phyloP scores from a whole-genome alignment of 2,888 invertebrate genomes.

The Catocala sponsa region DNA sequence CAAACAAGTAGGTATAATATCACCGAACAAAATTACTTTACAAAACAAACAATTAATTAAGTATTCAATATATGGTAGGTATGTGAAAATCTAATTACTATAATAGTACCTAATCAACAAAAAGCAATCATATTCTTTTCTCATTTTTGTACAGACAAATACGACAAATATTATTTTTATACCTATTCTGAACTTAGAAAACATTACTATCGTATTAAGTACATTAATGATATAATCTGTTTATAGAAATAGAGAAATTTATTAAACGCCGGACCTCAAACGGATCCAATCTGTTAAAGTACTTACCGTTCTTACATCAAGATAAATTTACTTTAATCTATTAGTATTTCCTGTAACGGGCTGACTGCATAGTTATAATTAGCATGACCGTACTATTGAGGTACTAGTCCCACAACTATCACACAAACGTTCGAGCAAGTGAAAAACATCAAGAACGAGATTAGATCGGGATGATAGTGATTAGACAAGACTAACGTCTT shows the following conservation, averaged over 20 bases:
- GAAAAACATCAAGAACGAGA: slow-evolving; percentile 61
- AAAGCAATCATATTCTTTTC: background rate
- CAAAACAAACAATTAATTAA: slow-evolving; percentile 5
- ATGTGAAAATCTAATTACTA: background rate
- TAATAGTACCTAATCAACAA: background rate
- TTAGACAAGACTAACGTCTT: slow-evolving; percentile 58
- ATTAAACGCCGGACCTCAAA: slow-evolving; percentile 1
- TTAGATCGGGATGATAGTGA: slow-evolving; percentile 62
- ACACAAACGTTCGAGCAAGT: slow-evolving; percentile 53
- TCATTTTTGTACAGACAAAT: background rate
- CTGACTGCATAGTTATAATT: slow-evolving; percentile 56
- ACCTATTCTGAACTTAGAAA: too few species aligned
- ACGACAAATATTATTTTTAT: too few species aligned
- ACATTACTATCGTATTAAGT: too few species aligned
- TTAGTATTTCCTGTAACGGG: slow-evolving; percentile 63
- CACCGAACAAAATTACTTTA: slow-evolving; percentile 8
- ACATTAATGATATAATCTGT: too few species aligned
- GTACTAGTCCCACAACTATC: slow-evolving; percentile 36
- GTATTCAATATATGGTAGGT: too few species aligned
- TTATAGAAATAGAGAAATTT: slow-evolving; percentile 1
- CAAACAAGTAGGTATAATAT: slow-evolving; percentile 14
- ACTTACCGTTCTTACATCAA: slow-evolving; percentile 16
- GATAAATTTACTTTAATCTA: slow-evolving; percentile 55
- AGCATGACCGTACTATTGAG: slow-evolving; percentile 60
- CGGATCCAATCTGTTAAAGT: background rate